Evolutionary conservation across 2,797 vertebrate species (phyloP).

Genomic region (Cynodonichthys magdalenae): DNA sequence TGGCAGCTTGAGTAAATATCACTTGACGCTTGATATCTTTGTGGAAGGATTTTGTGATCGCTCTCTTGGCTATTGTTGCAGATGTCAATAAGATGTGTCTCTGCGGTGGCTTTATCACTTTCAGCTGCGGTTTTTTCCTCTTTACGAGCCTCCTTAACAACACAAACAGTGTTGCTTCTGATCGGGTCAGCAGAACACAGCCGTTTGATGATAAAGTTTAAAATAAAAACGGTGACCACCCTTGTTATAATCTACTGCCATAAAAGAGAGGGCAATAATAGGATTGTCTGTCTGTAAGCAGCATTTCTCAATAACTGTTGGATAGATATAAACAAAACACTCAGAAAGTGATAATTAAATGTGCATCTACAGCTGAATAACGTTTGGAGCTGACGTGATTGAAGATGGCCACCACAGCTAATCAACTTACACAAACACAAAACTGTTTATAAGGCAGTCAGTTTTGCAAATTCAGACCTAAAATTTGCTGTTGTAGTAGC

Average conservation of each 20-base stretch:
- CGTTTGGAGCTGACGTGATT: no score
- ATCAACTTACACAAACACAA: no score
- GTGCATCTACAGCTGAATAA: no score
- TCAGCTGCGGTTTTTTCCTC: slow-evolving; percentile 12
- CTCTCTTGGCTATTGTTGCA: slow-evolving; percentile 31
- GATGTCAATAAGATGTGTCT: slow-evolving; percentile 51
- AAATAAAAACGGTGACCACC: slow-evolving; percentile 7
- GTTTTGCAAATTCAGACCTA: no score
- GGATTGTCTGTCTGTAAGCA: no score
- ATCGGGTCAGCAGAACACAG: slow-evolving; percentile 17
- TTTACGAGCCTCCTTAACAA: slow-evolving; percentile 21
- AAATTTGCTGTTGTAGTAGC: no score
- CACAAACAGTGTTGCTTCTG: slow-evolving; percentile 20
- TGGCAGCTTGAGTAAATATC: slow-evolving; percentile 52
- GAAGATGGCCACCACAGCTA: no score
- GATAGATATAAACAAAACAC: no score
- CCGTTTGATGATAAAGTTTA: slow-evolving; percentile 9
- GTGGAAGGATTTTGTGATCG: slow-evolving; percentile 47
- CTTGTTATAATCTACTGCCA: neutral
- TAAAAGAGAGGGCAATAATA: no score
- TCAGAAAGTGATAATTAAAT: no score
- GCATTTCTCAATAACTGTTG: no score
- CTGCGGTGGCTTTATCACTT: slow-evolving; percentile 26
- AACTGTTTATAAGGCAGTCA: no score
- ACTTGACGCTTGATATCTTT: slow-evolving; percentile 47